A percentile compares a stretch with the other conserved stretches of the same genome.
Evolutionary conservation across 2,797 vertebrate genomes (phyloP).

Genomic region (Phalanger gymnotis): DNA sequence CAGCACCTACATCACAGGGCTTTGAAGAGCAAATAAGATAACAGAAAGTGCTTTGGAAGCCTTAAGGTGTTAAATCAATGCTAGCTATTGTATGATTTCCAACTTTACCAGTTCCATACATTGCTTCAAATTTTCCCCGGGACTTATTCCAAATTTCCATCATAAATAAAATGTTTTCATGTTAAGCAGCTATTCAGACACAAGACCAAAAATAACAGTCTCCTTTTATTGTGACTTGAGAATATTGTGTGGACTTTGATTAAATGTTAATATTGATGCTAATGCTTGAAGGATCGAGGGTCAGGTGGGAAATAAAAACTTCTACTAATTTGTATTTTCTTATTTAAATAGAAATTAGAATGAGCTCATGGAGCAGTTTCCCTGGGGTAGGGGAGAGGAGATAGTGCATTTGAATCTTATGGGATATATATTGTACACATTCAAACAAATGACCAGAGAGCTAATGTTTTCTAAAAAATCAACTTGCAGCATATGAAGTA

Average conservation of each 20-base stretch:
- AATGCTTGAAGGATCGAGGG: conserved; percentile 34
- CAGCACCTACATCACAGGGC: not conserved
- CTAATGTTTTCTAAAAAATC: conserved; percentile 33
- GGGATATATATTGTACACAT: not conserved
- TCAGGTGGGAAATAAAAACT: conserved; percentile 43
- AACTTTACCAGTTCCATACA: conserved; percentile 46
- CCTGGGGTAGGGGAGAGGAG: not conserved
- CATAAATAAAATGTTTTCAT: not conserved
- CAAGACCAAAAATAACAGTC: conserved; percentile 35
- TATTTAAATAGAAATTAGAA: conserved; percentile 23
- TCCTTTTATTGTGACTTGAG: conserved; percentile 21
- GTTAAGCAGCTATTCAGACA: conserved; percentile 40
- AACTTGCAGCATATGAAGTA: conserved; percentile 6
- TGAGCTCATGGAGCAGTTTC: not conserved
- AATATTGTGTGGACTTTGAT: conserved; percentile 16
- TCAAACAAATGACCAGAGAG: conserved; percentile 25
- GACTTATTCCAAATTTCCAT: not conserved
- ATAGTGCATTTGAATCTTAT: not conserved
- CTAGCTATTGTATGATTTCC: not conserved
- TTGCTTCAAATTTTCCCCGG: conserved; percentile 20
- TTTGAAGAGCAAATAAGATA: not conserved
- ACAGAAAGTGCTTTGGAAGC: not conserved
- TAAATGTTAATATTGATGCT: conserved; percentile 30
- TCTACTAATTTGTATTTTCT: conserved; percentile 7
- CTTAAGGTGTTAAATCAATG: not conserved